These are phyloP conservation scores for Passer montanus DNA, from an alignment of 2,113 vertebrate genomes.

Conservation along the genomic window DNA sequence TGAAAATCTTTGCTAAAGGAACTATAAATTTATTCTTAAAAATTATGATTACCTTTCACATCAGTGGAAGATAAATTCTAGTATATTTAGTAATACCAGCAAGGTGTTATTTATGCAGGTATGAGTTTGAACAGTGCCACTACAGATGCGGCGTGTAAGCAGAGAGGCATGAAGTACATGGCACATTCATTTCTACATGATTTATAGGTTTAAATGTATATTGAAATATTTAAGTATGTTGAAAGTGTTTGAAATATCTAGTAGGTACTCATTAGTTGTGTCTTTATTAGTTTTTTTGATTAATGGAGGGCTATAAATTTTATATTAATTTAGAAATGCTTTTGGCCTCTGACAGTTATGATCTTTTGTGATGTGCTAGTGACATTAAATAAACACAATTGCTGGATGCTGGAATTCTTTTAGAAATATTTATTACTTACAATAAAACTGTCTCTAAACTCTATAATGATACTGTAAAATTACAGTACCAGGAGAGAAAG, in stretches of 20 bases:
- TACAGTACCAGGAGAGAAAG: not conserved
- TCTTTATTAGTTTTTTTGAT: conserved; percentile 28
- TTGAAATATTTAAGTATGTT: conserved; percentile 11
- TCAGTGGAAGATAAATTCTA: not conserved
- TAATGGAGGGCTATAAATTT: conserved; percentile 25
- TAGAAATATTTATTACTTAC: conserved; percentile 21
- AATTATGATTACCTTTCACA: not conserved
- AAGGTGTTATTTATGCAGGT: not conserved
- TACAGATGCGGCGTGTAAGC: not conserved
- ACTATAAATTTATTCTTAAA: not conserved
- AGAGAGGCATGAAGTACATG: not conserved
- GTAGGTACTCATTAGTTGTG: not conserved
- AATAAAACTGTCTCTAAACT: conserved; percentile 2
- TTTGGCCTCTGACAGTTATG: conserved; percentile 8
- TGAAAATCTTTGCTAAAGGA: not conserved
- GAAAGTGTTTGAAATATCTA: not conserved
- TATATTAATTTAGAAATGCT: conserved; percentile 21
- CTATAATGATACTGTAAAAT: not conserved
- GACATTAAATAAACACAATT: conserved; percentile 39
- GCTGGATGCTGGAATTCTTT: not conserved
- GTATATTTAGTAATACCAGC: not conserved
- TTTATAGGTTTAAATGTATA: not conserved
- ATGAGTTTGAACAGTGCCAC: not conserved
- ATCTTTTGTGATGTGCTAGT: not conserved
- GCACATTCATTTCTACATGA: not conserved